These are phyloP conservation scores for Melinaea menophilus DNA, from an alignment of 2,888 invertebrate species.

Conservation along the genomic window DNA sequence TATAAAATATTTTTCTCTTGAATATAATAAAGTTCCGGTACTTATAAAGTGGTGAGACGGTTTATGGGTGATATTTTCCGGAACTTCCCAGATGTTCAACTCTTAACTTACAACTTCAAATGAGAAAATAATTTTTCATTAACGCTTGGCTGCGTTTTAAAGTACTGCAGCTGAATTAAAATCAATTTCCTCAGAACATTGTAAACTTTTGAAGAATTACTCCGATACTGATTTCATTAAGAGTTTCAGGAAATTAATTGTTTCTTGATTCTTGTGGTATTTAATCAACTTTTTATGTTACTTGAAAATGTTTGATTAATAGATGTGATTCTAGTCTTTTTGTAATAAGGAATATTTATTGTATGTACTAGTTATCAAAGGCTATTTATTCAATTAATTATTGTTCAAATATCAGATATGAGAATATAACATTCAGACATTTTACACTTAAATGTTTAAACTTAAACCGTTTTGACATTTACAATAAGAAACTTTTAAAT, in stretches of 20 bases:
- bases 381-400: too few species aligned
- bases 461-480: too few species aligned
- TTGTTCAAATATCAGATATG: too few species aligned
- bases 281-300: constrained; percentile 7
- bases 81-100: constrained; percentile 34
- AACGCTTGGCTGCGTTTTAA: constrained; percentile 59
- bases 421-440: too few species aligned
- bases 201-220: constrained; percentile 56
- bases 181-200: constrained; percentile 62
- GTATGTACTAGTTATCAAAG: too few species aligned
- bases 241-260: constrained; percentile 38
- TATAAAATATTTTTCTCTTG: too few species aligned
- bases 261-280: constrained; percentile 16
- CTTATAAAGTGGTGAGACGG: constrained; percentile 40
- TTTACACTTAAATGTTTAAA: too few species aligned
- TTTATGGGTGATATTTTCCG: constrained; percentile 54
- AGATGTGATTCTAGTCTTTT: too few species aligned
- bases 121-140: constrained; percentile 71
- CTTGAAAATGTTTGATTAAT: not conserved
- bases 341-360: too few species aligned
- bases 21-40: constrained; percentile 2
- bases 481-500: too few species aligned
- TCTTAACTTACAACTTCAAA: constrained; percentile 57
- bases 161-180: constrained; percentile 64
- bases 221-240: constrained; percentile 43